Base-by-base conservation (phyloP, 2,113 vertebrate genomes). In the Pterocles burchelli region DNA sequence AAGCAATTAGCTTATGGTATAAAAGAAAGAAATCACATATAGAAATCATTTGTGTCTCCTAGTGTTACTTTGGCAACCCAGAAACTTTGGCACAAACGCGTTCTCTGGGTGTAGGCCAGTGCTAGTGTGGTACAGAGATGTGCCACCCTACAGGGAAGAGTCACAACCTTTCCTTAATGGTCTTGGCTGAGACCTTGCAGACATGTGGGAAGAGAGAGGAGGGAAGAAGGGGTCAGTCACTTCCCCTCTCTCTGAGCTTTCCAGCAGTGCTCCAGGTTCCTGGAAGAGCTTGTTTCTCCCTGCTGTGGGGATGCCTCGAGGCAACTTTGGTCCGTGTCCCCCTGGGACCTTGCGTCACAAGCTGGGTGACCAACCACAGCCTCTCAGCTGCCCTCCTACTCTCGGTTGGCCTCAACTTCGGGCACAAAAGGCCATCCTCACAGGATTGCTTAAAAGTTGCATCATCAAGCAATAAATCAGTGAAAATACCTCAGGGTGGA, bases 21-120 rank as follows among this genome's bases (percentile, higher is more conserved):
- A 75, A 76, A 93, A 92, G 73, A 92, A 87, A 73, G 70, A 89
- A 96, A 87, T 96, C 83, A 85, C 68, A 90, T 92, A 72, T 70
- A 96, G 73, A 87, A 96, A 87, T 63, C 1, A 77, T 74, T 83
- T 77, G 43, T 73, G 78, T 86, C 57, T 91, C 55, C 24, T 74
- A 72, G 34, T 4, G 10, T 81, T 90, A 92, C 65, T 67, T 89
- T 85, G 68, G 68, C 73, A 95, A 82, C 20, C 15, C 19, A 9
- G 61, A 89, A 94, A 89, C 21, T 87, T 33, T n/a, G 25, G 65
- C 76, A 12, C 25, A 65, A 72, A 68, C 0, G 33, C 81, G 73
- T 20, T 61, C 45, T 0, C 0, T 61, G 72, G 36, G 67, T 11
- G 6, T 31, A 67, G 19, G 24, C 61, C 57, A 54, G 68, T 1